Conservation (phyloP, 2,797 vertebrate species). For the Gymnoscopelus microlampas region DNA sequence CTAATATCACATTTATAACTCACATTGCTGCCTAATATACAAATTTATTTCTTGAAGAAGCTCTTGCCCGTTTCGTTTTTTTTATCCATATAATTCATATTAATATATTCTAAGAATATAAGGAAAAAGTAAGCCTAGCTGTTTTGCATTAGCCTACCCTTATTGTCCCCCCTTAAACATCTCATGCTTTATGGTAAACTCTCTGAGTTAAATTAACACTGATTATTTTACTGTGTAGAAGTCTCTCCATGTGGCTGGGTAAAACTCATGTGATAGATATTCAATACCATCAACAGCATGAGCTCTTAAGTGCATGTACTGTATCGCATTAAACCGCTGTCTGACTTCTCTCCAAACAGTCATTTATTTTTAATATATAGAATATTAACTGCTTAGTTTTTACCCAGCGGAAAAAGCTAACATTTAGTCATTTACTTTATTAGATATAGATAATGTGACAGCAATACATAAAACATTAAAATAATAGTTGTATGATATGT, state of each 20-base stretch:
- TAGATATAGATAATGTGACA: neutral
- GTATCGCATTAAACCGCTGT: slow-evolving; percentile 24
- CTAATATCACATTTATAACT: neutral
- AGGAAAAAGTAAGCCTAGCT: neutral
- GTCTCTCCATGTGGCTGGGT: neutral
- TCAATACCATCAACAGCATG: slow-evolving; percentile 54
- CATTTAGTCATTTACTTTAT: neutral
- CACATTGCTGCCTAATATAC: too few relatives aligned
- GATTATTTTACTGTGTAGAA: slow-evolving; percentile 16
- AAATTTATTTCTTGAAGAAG: slow-evolving; percentile 10
- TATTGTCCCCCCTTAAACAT: too few relatives aligned
- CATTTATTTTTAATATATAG: neutral
- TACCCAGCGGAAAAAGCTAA: neutral
- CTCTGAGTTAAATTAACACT: slow-evolving; percentile 32
- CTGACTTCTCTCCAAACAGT: slow-evolving; percentile 8
- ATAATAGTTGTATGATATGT: neutral
- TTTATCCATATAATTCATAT: slow-evolving; percentile 5
- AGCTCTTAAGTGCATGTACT: slow-evolving; percentile 54
- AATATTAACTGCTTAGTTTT: neutral
- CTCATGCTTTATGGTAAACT: too few relatives aligned
- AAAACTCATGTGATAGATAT: slow-evolving; percentile 29
- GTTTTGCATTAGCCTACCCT: slow-evolving; percentile 24
- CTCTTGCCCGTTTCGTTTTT: slow-evolving; percentile 6
- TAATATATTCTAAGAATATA: too few relatives aligned
- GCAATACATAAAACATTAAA: too few relatives aligned